phyloP scores from a whole-genome alignment of 2,888 invertebrate genomes.

The Hirudinaria manillensis region DNA sequence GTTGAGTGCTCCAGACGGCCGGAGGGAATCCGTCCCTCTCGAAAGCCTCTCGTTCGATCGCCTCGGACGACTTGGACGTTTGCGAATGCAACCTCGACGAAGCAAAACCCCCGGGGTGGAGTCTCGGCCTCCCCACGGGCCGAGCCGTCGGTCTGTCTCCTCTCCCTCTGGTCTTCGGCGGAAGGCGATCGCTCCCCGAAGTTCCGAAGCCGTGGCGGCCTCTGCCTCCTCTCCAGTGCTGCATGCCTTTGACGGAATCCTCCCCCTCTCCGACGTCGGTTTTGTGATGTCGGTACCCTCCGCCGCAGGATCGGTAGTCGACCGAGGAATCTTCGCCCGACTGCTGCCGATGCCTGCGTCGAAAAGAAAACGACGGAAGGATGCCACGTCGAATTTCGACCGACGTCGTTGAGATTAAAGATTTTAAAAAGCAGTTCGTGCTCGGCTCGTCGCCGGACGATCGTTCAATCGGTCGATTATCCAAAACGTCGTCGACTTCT shows the following conservation, averaged over 20 bases:
- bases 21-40: conserved; percentile 7
- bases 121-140: conserved; percentile 23
- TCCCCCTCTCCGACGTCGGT: neutral
- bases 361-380: too few species aligned
- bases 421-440: too few species aligned
- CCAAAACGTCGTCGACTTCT: too few species aligned
- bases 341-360: too few species aligned
- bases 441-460: too few species aligned
- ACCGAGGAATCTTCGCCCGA: too few species aligned
- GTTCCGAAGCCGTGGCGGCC: neutral
- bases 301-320: too few species aligned
- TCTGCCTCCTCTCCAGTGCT: conserved; percentile 18
- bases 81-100: conserved; percentile 17
- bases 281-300: too few species aligned
- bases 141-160: conserved; percentile 24
- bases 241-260: neutral
- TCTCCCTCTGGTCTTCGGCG: conserved; percentile 16
- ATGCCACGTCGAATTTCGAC: too few species aligned
- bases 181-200: neutral
- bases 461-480: too few species aligned
- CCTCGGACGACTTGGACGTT: neutral
- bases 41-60: neutral
- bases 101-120: conserved; percentile 26
- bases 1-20: neutral
- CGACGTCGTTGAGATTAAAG: too few species aligned